Base-by-base conservation (phyloP, 2,797 vertebrate species). In the Pangasius krempfi region DNA sequence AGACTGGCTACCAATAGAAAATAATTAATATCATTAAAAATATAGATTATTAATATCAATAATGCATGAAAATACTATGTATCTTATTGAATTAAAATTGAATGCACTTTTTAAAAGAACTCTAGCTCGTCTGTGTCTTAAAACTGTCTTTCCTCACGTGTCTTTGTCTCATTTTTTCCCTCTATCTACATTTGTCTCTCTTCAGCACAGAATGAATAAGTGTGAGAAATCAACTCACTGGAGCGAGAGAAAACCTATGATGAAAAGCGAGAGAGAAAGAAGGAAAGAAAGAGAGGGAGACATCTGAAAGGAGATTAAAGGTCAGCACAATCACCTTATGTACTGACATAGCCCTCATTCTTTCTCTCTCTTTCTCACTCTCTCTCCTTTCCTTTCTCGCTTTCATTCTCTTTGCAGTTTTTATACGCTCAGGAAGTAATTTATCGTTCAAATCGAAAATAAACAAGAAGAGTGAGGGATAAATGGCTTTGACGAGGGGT, bases 371-470 rank as follows among this genome's bases (percentile, higher is more conserved):
- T 37, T 14, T 50, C 40, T 75, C 30, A 30, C 56, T 64, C 13
- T 27, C 30, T 81, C n/a, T 27, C 22, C 22, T n/a, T 44, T 60
- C 25, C 62, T 66, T 13, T 44, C 82, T 30, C 20, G 14, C 30
- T 84, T 40, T 66, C 25, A 84, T 84, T 84, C 60, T 5, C 27
- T 47, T 83, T 9, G 27, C 40, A 12, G 82, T 50, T 16, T 66
- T 66, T 84, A 52, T 66, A 27, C 44, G 16, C 66, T 84, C 62
- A 50, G 82, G 40, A 84, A 84, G 82, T 84, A 84, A 84, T 84
- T 84, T 50, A 64, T 64, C 60, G 60, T 84, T 84, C 44, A 66
- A 66, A 66, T 79, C 30, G 75, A 88, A 78, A 88, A 73, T 66
- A 84, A 84, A 75, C 82, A 40, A 22, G 73, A 66, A 66, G 60